Base-by-base conservation (phyloP, 2,888 invertebrate genomes). In the Dorcus hopei region DNA sequence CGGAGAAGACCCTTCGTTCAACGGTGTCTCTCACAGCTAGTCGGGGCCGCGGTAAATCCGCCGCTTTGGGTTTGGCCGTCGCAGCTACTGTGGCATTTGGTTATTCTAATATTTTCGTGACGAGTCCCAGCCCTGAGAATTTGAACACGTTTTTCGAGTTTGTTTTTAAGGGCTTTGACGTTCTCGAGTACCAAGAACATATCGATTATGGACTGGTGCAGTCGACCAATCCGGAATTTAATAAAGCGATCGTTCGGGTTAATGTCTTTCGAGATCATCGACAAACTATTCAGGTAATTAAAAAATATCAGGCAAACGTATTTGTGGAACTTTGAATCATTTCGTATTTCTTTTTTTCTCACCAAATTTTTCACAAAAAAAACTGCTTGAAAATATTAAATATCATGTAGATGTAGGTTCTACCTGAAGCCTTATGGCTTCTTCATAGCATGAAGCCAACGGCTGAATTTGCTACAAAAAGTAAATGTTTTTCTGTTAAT, bases 41-140 rank as follows among this genome's bases (percentile, higher is more conserved):
- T 4, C 86, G 99, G 81, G 98, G 99, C 40, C 85, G 99, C 56
- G 99, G 99, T 65, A 99, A 99, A 81, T 99, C 98, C 0, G 99
- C 99, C 0, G 94, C 97, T 3, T 81, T 99, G 45, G 98, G 98
- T 0, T 82, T 99, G 16, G 88, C 97, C 0, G 89, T 99, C 11
- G 90, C 93, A 7, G 92, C 90, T 0, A 90, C 93, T 0, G 83
- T 94, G 2, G 89, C 92, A 0, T 89, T 91, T 69, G 88, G 90
- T 23, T 84, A 84, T 72, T 92, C 95, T 41, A 97, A 96, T 76
- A 91, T 97, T 61, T 98, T 96, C 80, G 96, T 99, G 40, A 97
- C 99, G 0, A 95, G 97, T 54, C 99, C 99, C 0, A 93, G 94
- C 75, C 98, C 99, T 0, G 99, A 99, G 79, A 99, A 99, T 81